phyloP scores from a whole-genome alignment of 1,140 invertebrate genomes.

The Drosophila sulfurigaster region DNA sequence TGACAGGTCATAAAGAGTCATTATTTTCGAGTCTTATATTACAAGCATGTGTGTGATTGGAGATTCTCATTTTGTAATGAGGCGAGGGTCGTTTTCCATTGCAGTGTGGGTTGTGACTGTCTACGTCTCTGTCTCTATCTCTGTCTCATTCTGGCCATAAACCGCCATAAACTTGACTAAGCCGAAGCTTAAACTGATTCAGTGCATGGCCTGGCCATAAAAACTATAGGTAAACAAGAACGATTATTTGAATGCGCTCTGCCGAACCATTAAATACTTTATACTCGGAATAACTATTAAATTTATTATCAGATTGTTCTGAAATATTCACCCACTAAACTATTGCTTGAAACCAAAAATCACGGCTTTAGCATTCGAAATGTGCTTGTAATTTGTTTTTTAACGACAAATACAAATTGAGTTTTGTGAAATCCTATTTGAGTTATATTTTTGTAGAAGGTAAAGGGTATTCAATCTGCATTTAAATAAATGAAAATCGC shows the following conservation, averaged over 20 bases:
- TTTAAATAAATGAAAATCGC: slow-evolving; percentile 78
- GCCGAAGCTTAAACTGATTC: slow-evolving; percentile 55
- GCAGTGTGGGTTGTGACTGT: slow-evolving; percentile 14
- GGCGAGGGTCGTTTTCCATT: slow-evolving; percentile 51
- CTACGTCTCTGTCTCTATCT: slow-evolving; percentile 13
- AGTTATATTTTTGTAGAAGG: background rate
- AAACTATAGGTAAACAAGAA: slow-evolving; percentile 47
- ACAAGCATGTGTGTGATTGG: slow-evolving; percentile 35
- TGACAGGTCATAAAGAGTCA: slow-evolving; percentile 67
- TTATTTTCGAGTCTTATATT: slow-evolving; percentile 44
- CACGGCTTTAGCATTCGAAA: background rate
- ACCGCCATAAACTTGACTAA: slow-evolving; percentile 72
- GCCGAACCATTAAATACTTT: background rate
- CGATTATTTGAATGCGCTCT: background rate
- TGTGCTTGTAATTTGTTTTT: background rate
- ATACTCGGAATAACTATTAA: background rate
- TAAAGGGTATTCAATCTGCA: slow-evolving; percentile 39
- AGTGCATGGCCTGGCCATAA: slow-evolving; percentile 29
- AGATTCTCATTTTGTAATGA: slow-evolving; percentile 36
- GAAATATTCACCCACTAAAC: background rate
- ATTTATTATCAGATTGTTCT: background rate
- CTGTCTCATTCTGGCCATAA: slow-evolving; percentile 38
- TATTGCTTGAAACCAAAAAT: background rate
- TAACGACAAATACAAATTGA: background rate
- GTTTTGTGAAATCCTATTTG: background rate